These are phyloP conservation scores for Flexamia atlantica DNA, from an alignment of 2,888 invertebrate genomes.

Conservation along the genomic window DNA sequence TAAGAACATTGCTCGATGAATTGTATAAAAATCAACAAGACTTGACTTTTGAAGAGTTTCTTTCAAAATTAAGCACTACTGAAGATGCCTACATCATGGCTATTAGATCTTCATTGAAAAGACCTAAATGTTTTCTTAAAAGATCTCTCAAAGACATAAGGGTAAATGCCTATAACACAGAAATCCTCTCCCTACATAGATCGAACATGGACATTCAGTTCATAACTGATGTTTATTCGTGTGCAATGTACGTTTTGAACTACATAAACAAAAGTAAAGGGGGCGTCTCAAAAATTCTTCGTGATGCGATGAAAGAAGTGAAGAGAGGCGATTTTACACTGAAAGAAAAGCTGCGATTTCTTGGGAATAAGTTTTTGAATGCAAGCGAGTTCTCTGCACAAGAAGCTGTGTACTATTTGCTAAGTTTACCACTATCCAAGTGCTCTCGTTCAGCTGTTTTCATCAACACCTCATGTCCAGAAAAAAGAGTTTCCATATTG, in stretches of 20 bases:
- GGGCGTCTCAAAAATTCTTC: constrained; percentile 68
- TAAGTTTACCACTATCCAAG: background rate
- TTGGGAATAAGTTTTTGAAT: constrained; percentile 69
- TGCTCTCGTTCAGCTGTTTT: background rate
- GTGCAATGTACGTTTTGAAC: constrained; percentile 69
- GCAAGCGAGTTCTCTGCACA: constrained; percentile 70
- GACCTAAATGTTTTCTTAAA: constrained; percentile 63
- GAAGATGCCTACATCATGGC: constrained; percentile 64
- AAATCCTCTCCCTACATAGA: constrained; percentile 8
- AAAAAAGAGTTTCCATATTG: background rate
- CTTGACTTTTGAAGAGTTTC: constrained; percentile 63
- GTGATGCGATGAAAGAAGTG: constrained; percentile 49
- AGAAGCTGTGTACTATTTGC: constrained; percentile 69
- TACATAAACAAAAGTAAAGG: constrained; percentile 68
- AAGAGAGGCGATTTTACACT: constrained; percentile 69
- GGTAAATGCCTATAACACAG: constrained; percentile 68
- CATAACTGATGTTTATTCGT: constrained; percentile 19
- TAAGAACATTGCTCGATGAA: constrained; percentile 2
- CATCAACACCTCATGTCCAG: background rate
- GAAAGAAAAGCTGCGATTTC: constrained; percentile 67
- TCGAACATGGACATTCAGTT: constrained; percentile 71
- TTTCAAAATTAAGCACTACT: constrained; percentile 58
- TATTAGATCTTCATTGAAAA: constrained; percentile 59
- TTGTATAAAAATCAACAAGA: constrained; percentile 38
- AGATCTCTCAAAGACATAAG: constrained; percentile 56